A percentile compares a stretch with the other conserved stretches of the same genome.
Conservation (phyloP, 2,797 vertebrate genomes). For the Paratrypauchen microcephalus region DNA sequence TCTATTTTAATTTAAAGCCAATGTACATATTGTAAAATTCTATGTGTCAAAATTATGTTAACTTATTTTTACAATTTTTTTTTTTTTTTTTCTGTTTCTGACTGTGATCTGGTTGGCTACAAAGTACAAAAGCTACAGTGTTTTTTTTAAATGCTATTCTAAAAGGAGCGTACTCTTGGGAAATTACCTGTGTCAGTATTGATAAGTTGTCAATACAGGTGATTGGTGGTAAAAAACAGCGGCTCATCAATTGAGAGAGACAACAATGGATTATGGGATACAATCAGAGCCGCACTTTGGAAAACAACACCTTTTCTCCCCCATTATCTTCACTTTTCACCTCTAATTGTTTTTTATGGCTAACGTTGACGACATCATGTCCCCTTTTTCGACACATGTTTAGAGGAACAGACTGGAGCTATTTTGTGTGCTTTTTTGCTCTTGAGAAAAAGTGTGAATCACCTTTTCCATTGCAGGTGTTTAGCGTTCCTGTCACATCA, state of each 20-base stretch:
- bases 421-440: slow-evolving; percentile 56
- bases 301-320: slow-evolving; percentile 35
- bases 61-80: slow-evolving; percentile 79
- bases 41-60: slow-evolving; percentile 82
- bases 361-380: slow-evolving; percentile 36
- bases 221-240: slow-evolving; percentile 32
- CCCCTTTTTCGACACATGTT: slow-evolving; percentile 28
- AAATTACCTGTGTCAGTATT: slow-evolving; percentile 50
- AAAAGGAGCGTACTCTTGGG: slow-evolving; percentile 48
- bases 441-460: slow-evolving; percentile 43
- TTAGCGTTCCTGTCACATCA: slow-evolving; percentile 18
- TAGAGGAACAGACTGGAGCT: slow-evolving; percentile 45
- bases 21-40: slow-evolving; percentile 86
- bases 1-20: slow-evolving; percentile 84
- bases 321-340: slow-evolving; percentile 47
- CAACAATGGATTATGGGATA: slow-evolving; percentile 42
- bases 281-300: slow-evolving; percentile 51
- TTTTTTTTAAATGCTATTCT: slow-evolving; percentile 63
- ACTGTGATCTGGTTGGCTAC: slow-evolving; percentile 71
- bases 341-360: slow-evolving; percentile 59
- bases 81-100: slow-evolving; percentile 65
- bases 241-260: slow-evolving; percentile 44
- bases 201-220: slow-evolving; percentile 46
- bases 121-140: slow-evolving; percentile 62
- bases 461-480: slow-evolving; percentile 23